These are phyloP conservation scores for Elaphurus davidianus DNA, from an alignment of 2,113 vertebrate species.

Conservation along the genomic window DNA sequence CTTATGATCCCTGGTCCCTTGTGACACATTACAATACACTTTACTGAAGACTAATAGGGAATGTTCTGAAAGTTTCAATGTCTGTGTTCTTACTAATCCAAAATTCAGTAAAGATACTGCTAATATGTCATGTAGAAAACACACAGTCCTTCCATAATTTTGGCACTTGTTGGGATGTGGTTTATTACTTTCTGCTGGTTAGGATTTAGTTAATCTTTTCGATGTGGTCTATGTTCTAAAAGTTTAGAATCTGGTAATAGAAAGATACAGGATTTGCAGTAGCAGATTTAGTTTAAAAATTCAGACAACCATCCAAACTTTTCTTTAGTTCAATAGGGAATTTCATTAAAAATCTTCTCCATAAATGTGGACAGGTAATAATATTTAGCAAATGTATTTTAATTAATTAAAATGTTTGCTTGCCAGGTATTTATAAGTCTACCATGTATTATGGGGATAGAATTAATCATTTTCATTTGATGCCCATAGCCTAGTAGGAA, in stretches of 20 bases:
- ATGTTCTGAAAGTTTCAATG: background rate
- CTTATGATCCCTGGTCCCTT: background rate
- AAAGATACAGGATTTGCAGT: background rate
- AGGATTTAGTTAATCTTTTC: background rate
- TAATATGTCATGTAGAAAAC: background rate
- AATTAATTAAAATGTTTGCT: background rate
- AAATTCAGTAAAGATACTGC: background rate
- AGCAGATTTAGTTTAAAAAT: background rate
- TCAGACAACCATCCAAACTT: background rate
- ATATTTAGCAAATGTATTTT: background rate
- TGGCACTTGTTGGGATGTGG: background rate
- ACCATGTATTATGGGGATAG: background rate
- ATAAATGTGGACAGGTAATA: background rate
- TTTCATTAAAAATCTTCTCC: background rate
- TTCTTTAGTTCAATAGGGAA: background rate
- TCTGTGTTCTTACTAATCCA: background rate
- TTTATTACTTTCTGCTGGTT: background rate
- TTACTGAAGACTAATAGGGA: slow-evolving; percentile 2
- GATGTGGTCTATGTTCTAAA: background rate
- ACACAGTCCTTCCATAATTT: background rate
- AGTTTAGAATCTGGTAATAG: background rate
- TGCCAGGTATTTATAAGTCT: background rate
- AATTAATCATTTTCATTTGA: background rate
- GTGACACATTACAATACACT: background rate
- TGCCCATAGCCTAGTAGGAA: background rate